phyloP scores from a whole-genome alignment of 92 coral and sea anemone species.

The Chrysogorgia sp. region DNA sequence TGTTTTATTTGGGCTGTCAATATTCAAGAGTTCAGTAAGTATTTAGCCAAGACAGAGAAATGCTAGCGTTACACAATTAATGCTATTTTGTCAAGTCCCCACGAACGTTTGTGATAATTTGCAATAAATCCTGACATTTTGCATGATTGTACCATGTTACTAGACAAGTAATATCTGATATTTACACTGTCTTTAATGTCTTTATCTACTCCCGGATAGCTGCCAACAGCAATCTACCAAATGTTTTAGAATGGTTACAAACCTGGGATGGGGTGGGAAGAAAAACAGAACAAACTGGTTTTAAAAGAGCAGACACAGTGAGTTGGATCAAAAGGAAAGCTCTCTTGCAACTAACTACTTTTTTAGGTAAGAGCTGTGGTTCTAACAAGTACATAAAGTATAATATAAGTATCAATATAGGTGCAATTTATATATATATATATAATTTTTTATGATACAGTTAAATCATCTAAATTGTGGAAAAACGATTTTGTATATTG shows the following conservation, averaged over 20 bases:
- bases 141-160: no score
- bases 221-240: background rate
- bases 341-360: background rate
- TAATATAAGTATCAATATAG: no score
- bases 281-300: background rate
- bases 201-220: background rate
- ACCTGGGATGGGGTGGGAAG: background rate
- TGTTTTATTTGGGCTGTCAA: constrained; percentile 3
- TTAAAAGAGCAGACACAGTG: background rate
- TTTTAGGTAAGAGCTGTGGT: background rate
- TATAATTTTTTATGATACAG: no score
- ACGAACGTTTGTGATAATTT: no score
- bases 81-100: no score
- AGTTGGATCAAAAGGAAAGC: background rate
- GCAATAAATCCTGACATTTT: no score
- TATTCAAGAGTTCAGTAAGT: constrained; percentile 6
- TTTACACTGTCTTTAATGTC: background rate
- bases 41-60: background rate
- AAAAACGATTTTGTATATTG: background rate
- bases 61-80: background rate
- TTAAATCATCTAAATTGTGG: background rate
- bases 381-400: no score
- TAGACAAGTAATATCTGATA: background rate
- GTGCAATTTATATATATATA: no score
- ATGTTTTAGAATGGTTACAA: constrained; percentile 12